A percentile compares a stretch with the other conserved stretches of the same genome.
Conservation (phyloP, 2,888 invertebrate genomes). For the Cephus sareptanus region DNA sequence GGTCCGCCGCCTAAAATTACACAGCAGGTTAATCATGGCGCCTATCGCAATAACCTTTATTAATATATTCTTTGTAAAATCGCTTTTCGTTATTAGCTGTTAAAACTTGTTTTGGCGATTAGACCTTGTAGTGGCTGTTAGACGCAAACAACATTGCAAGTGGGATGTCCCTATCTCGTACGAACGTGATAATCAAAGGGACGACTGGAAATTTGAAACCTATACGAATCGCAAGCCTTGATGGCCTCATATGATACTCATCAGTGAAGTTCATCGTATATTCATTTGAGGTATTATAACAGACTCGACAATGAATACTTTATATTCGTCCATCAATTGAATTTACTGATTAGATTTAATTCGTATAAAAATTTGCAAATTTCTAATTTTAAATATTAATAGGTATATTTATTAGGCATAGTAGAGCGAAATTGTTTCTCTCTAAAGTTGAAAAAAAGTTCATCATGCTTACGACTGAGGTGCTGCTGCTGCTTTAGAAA, state of each 20-base stretch:
- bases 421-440: background rate
- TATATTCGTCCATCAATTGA: background rate
- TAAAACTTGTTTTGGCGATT: background rate
- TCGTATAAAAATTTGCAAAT: background rate
- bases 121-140: background rate
- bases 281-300: background rate
- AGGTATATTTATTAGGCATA: background rate
- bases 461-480: background rate
- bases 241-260: background rate
- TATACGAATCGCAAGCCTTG: background rate
- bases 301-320: background rate
- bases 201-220: background rate
- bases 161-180: no score
- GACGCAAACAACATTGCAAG: background rate
- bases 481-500: background rate
- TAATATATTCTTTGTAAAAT: background rate
- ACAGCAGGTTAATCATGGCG: background rate
- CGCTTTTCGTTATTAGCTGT: background rate
- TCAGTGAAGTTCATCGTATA: background rate
- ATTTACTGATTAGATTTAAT: background rate
- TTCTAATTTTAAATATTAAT: background rate
- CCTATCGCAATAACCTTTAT: background rate
- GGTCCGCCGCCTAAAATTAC: constrained; percentile 67
- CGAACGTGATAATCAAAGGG: background rate
- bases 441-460: background rate